Evolutionary conservation across 2,888 invertebrate genomes (phyloP).

Genomic region (Tetramorium bicarinatum): DNA sequence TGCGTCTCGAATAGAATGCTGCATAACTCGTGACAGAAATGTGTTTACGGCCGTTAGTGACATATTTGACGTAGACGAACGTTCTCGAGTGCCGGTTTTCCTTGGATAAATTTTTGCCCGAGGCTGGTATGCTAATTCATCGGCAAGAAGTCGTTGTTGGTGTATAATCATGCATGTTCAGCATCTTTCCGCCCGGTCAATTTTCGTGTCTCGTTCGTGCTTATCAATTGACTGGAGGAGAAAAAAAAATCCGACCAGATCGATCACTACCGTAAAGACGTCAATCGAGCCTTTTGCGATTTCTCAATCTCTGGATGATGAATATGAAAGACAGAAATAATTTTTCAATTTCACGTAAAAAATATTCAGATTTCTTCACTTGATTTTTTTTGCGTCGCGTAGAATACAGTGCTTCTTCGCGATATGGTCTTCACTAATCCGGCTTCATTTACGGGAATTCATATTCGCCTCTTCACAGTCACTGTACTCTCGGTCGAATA

Average conservation of each 20-base stretch:
- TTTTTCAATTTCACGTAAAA: background rate
- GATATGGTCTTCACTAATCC: conserved; percentile 6
- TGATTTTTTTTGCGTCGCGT: background rate
- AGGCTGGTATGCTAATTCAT: conserved; percentile 43
- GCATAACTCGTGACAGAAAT: conserved; percentile 7
- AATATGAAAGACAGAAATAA: background rate
- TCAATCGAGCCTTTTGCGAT: background rate
- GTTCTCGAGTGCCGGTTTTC: conserved; percentile 39
- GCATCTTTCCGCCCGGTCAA: background rate
- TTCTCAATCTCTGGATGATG: background rate
- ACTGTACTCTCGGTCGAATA: background rate
- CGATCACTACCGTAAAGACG: background rate
- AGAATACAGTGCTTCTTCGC: background rate
- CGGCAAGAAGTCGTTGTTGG: background rate
- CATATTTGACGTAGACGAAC: conserved; percentile 15
- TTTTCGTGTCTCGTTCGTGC: background rate
- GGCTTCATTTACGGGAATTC: conserved; percentile 13
- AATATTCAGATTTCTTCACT: background rate
- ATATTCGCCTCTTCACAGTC: background rate
- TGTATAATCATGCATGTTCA: conserved; percentile 17
- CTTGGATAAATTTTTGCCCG: conserved; percentile 23
- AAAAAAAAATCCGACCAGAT: background rate
- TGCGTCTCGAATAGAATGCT: conserved; percentile 16
- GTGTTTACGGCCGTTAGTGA: conserved; percentile 18
- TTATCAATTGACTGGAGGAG: background rate